Evolutionary conservation across 2,888 invertebrate genomes (phyloP).

Genomic region (Amaurobius ferox): DNA sequence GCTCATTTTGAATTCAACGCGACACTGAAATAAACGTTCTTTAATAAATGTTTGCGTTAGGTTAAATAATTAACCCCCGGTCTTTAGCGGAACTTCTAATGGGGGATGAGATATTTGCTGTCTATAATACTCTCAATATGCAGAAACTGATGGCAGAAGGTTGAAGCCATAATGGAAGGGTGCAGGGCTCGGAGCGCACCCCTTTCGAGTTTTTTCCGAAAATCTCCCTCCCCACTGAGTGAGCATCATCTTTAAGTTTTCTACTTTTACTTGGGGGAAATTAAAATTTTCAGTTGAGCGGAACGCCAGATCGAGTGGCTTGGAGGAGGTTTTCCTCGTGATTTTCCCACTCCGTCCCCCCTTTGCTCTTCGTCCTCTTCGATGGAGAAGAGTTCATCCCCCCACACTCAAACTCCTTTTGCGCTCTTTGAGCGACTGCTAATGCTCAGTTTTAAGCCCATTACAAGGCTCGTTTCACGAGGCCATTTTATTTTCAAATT

Average conservation of each 20-base stretch:
- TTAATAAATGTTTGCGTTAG: slow-evolving; percentile 65
- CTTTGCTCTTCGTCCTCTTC: neutral
- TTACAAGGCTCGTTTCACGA: slow-evolving; percentile 72
- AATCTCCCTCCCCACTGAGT: neutral
- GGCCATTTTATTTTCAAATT: slow-evolving; percentile 73
- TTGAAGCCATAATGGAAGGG: slow-evolving; percentile 61
- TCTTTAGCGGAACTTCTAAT: slow-evolving; percentile 57
- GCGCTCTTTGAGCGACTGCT: slow-evolving; percentile 70
- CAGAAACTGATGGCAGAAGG: slow-evolving; percentile 32
- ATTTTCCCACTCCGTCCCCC: slow-evolving; percentile 26
- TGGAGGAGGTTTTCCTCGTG: slow-evolving; percentile 49
- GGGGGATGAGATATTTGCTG: slow-evolving; percentile 47
- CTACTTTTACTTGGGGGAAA: slow-evolving; percentile 66
- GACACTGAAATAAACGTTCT: slow-evolving; percentile 20
- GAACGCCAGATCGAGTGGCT: slow-evolving; percentile 59
- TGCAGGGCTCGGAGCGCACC: slow-evolving; percentile 16
- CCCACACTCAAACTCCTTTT: slow-evolving; percentile 42
- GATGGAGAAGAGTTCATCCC: neutral
- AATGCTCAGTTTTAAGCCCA: slow-evolving; percentile 73
- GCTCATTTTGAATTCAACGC: slow-evolving; percentile 27
- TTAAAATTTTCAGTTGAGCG: slow-evolving; percentile 71
- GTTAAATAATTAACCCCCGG: slow-evolving; percentile 58
- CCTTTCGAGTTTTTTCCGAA: neutral
- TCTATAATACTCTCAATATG: slow-evolving; percentile 47
- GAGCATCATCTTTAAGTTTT: slow-evolving; percentile 65